Conservation (phyloP, 2,797 vertebrate species). For the Fundulus diaphanus region DNA sequence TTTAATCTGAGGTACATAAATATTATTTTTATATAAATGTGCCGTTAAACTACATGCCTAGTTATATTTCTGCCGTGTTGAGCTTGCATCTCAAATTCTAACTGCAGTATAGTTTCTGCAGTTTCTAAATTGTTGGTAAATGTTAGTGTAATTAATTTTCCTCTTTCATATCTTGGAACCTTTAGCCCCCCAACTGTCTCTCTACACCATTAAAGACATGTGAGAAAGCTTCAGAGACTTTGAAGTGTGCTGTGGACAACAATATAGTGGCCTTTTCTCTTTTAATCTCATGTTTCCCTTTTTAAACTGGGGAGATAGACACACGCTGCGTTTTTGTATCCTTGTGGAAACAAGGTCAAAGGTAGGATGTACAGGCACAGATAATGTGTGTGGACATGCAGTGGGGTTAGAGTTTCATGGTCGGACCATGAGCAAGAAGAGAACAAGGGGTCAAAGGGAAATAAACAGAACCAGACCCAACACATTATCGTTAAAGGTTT, state of each 20-base stretch:
- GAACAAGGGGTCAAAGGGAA: constrained; percentile 79
- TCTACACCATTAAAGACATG: constrained; percentile 77
- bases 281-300: constrained; percentile 57
- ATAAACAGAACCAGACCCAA: constrained; percentile 83
- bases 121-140: constrained; percentile 39
- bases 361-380: constrained; percentile 27
- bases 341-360: constrained; percentile 51
- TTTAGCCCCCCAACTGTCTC: constrained; percentile 70
- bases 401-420: constrained; percentile 29
- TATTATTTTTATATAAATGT: background rate
- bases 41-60: background rate
- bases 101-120: constrained; percentile 13
- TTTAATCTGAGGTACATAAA: background rate
- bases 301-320: constrained; percentile 37
- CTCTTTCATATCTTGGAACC: constrained; percentile 68
- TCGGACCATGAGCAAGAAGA: constrained; percentile 54
- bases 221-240: constrained; percentile 68
- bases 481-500: constrained; percentile 67
- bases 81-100: constrained; percentile 2
- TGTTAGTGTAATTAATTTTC: constrained; percentile 61
- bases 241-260: constrained; percentile 74
- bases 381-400: constrained; percentile 29
- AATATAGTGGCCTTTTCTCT: constrained; percentile 56
- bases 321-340: constrained; percentile 36
- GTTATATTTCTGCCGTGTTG: background rate